Base-by-base conservation (phyloP, 2,113 vertebrate genomes). In the Deroptyus accipitrinus region DNA sequence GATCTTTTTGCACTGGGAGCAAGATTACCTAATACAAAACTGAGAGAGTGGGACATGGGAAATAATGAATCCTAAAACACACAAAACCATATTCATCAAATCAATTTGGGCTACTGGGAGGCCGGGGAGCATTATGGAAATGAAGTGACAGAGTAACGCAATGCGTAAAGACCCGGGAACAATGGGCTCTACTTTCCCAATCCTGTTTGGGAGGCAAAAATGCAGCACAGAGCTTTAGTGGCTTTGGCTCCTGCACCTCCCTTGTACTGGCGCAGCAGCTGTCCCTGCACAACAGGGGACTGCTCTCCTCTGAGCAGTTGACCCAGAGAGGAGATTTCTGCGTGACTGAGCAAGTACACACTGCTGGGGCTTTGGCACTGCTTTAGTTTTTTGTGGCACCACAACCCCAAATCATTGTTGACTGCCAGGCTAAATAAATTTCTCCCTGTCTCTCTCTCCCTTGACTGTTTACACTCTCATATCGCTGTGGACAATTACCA, bases 121-220 rank as follows among this genome's bases (percentile, higher is more conserved):
- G 81, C 48, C 57, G n/a, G 80, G 72, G 82, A 94, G 15, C 66
- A 41, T 95, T 96, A 91, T 93, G 88, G 85, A 96, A 95, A 95
- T 86, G 86, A 90, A 55, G n/a, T 1, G 0, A 82, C 63, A 1
- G 13, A 67, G 80, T 37, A 88, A 68, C 57, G 70, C 10, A 49
- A 39, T 0, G 7, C 79, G 80, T 91, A 51, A 91, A 94, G 74
- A 48, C 59, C 27, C 1, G 0, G 44, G 37, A 94, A 94, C 95
- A 95, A 94, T 89, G 70, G 70, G n/a, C 37, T 84, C 3, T 14
- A 2, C 80, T 96, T 96, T 88, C 66, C 77, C 85, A 75, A 51
- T 73, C 75, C 52, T 12, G 1, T 67, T 63, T 68, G 87, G 79
- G 78, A 75, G 80, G 74, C 41, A 74, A 9, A 49, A 54, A 6